These are phyloP conservation scores for Petrosia ficiformis DNA, from an alignment of 37 sponge, comb jelly and placozoan species.

Conservation along the genomic window DNA sequence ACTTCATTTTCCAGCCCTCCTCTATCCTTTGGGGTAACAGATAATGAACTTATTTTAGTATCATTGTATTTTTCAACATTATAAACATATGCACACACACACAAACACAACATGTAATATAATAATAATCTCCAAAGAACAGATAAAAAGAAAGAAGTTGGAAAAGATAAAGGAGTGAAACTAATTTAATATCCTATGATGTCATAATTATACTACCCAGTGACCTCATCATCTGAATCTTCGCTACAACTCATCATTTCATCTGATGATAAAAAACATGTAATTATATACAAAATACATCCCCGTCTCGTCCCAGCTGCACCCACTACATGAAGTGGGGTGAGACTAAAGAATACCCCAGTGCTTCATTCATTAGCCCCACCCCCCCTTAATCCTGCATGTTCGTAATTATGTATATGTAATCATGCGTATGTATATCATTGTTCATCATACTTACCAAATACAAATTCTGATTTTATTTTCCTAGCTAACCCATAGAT, in stretches of 20 bases:
- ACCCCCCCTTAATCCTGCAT: too few species aligned
- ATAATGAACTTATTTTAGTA: too few species aligned
- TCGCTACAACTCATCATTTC: conserved; percentile 79
- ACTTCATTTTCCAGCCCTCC: too few species aligned
- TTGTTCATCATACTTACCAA: conserved; percentile 82
- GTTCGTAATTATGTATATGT: too few species aligned
- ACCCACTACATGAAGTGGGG: too few species aligned
- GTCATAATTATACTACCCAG: conserved; percentile 36
- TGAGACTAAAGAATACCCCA: too few species aligned
- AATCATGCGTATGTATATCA: too few species aligned
- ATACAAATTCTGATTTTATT: conserved; percentile 81
- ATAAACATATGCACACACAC: neutral
- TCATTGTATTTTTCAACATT: neutral
- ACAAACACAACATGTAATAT: neutral
- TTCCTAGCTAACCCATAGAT: conserved; percentile 85
- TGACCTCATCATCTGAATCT: conserved; percentile 69
- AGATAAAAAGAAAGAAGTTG: neutral
- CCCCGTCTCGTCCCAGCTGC: too few species aligned
- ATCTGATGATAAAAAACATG: conserved; percentile 21
- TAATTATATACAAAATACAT: too few species aligned
- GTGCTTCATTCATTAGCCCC: too few species aligned
- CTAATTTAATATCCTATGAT: neutral
- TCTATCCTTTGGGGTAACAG: too few species aligned
- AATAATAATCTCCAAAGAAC: neutral
- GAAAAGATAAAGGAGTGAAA: neutral